These are phyloP conservation scores for Psix sp. DNA, from an alignment of 1,140 invertebrate genomes.

Conservation along the genomic window DNA sequence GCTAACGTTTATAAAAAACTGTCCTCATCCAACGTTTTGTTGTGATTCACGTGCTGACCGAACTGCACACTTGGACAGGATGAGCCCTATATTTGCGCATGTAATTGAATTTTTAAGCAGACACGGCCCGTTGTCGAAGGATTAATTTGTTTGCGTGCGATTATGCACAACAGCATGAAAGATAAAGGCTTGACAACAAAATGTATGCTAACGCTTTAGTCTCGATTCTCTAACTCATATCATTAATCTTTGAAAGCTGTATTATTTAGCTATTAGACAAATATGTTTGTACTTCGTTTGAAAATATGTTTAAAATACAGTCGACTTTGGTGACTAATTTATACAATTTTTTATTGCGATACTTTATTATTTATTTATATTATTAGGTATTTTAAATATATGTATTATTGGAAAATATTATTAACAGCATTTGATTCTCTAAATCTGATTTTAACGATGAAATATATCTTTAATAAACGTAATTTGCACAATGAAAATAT, in stretches of 20 bases:
- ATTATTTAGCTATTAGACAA: conserved; percentile 35
- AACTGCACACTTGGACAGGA: conserved; percentile 17
- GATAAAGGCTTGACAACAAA: conserved; percentile 33
- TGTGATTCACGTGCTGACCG: conserved; percentile 36
- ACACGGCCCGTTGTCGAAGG: conserved; percentile 20
- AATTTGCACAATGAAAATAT: neutral
- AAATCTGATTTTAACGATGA: too few relatives aligned
- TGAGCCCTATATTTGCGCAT: conserved; percentile 48
- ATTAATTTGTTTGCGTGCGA: conserved; percentile 51
- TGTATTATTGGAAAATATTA: too few relatives aligned
- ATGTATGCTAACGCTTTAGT: conserved; percentile 18
- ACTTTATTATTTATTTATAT: too few relatives aligned
- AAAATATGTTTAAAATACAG: conserved; percentile 4
- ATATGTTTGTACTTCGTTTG: conserved; percentile 18
- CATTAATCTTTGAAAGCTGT: conserved; percentile 30
- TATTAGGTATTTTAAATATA: too few relatives aligned
- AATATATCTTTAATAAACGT: too few relatives aligned
- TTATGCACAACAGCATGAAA: conserved; percentile 37
- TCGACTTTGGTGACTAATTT: too few relatives aligned
- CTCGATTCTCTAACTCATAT: conserved; percentile 8
- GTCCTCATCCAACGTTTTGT: conserved; percentile 37
- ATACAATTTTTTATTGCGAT: conserved; percentile 7
- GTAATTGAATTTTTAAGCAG: conserved; percentile 55
- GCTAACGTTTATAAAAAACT: conserved; percentile 47
- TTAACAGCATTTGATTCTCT: too few relatives aligned